These are phyloP conservation scores for Calephelis nemesis DNA, from an alignment of 1,140 invertebrate genomes.

Conservation along the genomic window DNA sequence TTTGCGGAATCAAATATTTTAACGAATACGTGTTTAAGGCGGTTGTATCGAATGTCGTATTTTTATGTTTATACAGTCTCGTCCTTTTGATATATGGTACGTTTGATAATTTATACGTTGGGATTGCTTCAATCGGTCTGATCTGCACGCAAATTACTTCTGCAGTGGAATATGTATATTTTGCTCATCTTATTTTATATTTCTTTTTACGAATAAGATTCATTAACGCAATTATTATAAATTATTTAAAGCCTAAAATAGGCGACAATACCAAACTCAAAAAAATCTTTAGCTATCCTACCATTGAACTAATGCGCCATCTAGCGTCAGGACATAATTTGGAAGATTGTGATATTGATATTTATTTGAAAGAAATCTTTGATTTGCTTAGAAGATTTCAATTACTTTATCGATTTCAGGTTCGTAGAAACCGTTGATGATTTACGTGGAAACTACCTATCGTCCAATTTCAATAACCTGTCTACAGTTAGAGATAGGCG, in stretches of 20 bases:
- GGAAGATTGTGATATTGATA: constrained; percentile 34
- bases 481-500: background rate
- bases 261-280: background rate
- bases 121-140: constrained; percentile 26
- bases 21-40: constrained; percentile 29
- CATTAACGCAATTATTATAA: constrained; percentile 49
- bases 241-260: constrained; percentile 32
- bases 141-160: constrained; percentile 30
- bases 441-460: background rate
- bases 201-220: constrained; percentile 46
- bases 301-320: constrained; percentile 33
- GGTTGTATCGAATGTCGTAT: constrained; percentile 29
- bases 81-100: background rate
- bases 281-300: constrained; percentile 23
- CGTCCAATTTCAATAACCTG: background rate
- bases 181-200: constrained; percentile 44
- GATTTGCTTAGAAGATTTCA: constrained; percentile 37
- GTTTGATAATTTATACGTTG: constrained; percentile 11
- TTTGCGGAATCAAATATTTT: constrained; percentile 35
- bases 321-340: constrained; percentile 44
- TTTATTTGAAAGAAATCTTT: constrained; percentile 46
- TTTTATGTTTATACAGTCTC: constrained; percentile 3
- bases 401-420: constrained; percentile 35
- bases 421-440: constrained; percentile 18
- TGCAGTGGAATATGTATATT: constrained; percentile 40